phyloP scores from a whole-genome alignment of 2,888 invertebrate species.

The Lasioglossum leucozonium region DNA sequence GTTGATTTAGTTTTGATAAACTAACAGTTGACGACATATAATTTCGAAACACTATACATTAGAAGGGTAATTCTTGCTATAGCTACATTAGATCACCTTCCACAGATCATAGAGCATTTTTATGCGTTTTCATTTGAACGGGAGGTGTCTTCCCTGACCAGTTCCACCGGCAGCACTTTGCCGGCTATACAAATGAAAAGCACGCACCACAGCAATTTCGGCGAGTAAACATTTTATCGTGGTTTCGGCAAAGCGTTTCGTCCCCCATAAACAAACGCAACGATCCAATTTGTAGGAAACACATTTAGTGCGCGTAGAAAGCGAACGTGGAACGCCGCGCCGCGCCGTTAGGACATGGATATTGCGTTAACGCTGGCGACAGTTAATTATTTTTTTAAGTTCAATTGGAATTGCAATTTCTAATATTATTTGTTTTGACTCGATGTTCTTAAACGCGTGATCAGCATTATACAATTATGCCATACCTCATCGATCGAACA shows the following conservation, averaged over 20 bases:
- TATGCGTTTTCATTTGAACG: background rate
- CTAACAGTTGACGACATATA: no score
- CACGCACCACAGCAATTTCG: constrained; percentile 44
- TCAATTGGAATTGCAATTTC: background rate
- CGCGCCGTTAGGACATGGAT: constrained; percentile 9
- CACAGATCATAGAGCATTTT: background rate
- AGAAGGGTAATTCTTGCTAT: background rate
- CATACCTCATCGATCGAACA: background rate
- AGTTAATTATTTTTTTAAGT: constrained; percentile 46
- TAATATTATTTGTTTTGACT: background rate
- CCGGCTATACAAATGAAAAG: constrained; percentile 63
- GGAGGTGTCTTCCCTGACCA: background rate
- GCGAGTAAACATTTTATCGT: constrained; percentile 63
- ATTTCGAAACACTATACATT: no score
- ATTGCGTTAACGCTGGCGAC: constrained; percentile 11
- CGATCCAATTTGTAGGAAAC: constrained; percentile 65
- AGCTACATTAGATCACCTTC: background rate
- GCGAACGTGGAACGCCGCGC: background rate
- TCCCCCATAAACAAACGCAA: constrained; percentile 66
- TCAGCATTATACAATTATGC: background rate
- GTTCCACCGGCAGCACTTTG: constrained; percentile 32
- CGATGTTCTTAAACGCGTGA: background rate
- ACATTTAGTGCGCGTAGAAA: constrained; percentile 48
- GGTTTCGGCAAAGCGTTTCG: constrained; percentile 60
- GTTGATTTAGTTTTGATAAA: no score